These are phyloP conservation scores for Tenthredo scrophulariae DNA, from an alignment of 2,888 invertebrate species.

Conservation along the genomic window DNA sequence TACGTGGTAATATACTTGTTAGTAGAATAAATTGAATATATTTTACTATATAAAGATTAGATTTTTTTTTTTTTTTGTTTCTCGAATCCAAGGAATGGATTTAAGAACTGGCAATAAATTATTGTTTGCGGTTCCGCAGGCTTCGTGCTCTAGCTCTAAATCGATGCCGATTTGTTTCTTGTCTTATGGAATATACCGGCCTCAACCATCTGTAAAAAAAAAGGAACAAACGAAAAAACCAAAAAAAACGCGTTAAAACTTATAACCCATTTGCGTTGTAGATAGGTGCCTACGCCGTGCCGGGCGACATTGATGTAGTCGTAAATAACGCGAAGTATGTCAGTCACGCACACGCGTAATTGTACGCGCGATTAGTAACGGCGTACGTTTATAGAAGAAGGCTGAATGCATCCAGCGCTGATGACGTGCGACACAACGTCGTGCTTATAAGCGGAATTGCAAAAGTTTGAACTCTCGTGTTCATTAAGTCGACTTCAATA, in stretches of 20 bases:
- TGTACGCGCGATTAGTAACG: slow-evolving; percentile 42
- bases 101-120: slow-evolving; percentile 7
- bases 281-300: not conserved
- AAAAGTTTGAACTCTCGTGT: not conserved
- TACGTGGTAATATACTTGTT: not conserved
- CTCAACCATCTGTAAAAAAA: not conserved
- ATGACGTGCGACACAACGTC: not conserved
- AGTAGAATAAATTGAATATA: not conserved
- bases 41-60: too few relatives aligned
- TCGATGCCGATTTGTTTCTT: not conserved
- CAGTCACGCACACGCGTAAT: slow-evolving; percentile 49
- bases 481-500: slow-evolving; percentile 4
- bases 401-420: not conserved
- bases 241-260: slow-evolving; percentile 22
- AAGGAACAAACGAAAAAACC: not conserved
- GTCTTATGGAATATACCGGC: not conserved
- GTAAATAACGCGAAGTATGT: slow-evolving; percentile 45
- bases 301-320: slow-evolving; percentile 43
- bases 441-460: not conserved
- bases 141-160: not conserved
- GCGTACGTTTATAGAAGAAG: not conserved
- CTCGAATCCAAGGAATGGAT: not conserved
- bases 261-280: slow-evolving; percentile 16
- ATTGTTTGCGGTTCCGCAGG: not conserved
- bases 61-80: too few relatives aligned